Percentiles rank a stretch among this genome's conserved stretches.
These are phyloP conservation scores for Cyphomyrus discorhynchus DNA, from an alignment of 2,113 vertebrate species.

Conservation along the genomic window DNA sequence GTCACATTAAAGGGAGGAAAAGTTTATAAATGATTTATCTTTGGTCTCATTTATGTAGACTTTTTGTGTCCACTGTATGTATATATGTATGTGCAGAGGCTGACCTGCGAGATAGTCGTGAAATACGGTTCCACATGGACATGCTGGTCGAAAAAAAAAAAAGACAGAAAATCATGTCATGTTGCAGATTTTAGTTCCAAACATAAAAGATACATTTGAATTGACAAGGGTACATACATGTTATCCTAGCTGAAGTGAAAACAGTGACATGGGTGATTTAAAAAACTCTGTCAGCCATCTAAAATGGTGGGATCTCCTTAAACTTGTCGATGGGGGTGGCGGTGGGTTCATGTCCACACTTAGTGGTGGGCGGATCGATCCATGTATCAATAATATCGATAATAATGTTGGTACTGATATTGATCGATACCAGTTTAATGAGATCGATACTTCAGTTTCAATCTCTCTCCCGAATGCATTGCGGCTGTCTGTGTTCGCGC, in stretches of 20 bases:
- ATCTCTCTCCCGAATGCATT: too few relatives aligned
- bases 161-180: not conserved
- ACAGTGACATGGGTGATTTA: not conserved
- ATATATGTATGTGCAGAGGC: not conserved
- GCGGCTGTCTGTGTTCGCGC: too few relatives aligned
- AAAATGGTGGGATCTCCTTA: not conserved
- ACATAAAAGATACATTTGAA: not conserved
- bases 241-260: not conserved
- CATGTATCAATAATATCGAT: too few relatives aligned
- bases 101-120: constrained; percentile 5
- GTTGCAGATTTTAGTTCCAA: not conserved
- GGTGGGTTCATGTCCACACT: too few relatives aligned
- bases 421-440: too few relatives aligned
- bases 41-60: too few relatives aligned
- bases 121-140: constrained; percentile 1
- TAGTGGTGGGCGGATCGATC: too few relatives aligned
- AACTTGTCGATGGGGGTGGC: not conserved
- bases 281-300: not conserved
- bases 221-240: not conserved
- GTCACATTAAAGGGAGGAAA: too few relatives aligned
- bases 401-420: too few relatives aligned
- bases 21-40: too few relatives aligned
- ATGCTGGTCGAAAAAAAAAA: not conserved
- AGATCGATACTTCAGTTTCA: too few relatives aligned
- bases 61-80: not conserved